phyloP scores from a whole-genome alignment of 2,888 invertebrate species.

The Dynastes hyllus region DNA sequence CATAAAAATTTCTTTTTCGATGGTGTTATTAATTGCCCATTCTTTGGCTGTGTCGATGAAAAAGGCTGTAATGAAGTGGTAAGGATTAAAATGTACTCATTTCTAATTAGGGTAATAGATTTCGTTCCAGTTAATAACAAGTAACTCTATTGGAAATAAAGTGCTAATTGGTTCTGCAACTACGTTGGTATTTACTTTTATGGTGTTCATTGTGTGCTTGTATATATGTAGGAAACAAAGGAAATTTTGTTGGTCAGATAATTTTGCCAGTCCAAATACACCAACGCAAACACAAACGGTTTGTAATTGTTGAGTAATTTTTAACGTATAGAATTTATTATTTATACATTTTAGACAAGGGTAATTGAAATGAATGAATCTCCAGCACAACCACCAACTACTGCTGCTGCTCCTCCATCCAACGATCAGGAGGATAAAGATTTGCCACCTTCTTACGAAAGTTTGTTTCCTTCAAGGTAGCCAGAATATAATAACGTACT shows the following conservation, averaged over 20 bases:
- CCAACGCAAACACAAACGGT: conserved; percentile 53
- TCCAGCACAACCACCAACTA: conserved; percentile 40
- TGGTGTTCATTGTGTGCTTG: conserved; percentile 71
- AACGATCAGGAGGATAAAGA: conserved; percentile 71
- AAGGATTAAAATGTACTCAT: conserved; percentile 12
- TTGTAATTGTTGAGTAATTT: conserved; percentile 16
- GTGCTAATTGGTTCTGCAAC: conserved; percentile 73
- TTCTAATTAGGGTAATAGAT: neutral
- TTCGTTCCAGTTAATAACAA: conserved; percentile 2
- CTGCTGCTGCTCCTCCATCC: conserved; percentile 34
- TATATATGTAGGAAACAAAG: conserved; percentile 72
- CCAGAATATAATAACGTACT: neutral
- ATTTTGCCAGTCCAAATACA: conserved; percentile 67
- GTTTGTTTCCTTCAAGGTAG: conserved; percentile 71
- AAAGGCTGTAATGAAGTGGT: conserved; percentile 64
- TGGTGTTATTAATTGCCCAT: conserved; percentile 71
- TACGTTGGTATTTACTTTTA: conserved; percentile 70
- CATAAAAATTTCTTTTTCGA: conserved; percentile 70
- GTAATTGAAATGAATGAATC: conserved; percentile 63
- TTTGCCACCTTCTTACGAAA: conserved; percentile 75
- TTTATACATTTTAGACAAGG: conserved; percentile 56
- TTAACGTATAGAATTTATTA: neutral
- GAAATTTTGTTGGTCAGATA: conserved; percentile 72
- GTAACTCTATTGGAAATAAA: conserved; percentile 63
- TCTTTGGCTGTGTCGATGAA: conserved; percentile 71